Conservation (phyloP, 2,888 invertebrate genomes). For the Pyrocoelia pectoralis region DNA sequence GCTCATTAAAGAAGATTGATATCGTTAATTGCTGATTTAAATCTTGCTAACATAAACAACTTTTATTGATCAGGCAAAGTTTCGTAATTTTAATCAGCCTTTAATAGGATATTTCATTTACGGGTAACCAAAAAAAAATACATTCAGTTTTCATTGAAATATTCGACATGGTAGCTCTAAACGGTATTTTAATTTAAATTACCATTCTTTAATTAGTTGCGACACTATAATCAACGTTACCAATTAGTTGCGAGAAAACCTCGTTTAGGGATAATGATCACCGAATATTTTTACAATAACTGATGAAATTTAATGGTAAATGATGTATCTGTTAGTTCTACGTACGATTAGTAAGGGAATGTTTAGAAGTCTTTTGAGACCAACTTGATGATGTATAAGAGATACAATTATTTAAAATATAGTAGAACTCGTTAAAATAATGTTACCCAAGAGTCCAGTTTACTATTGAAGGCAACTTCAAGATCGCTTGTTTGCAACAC, state of each 20-base stretch:
- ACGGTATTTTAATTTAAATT: neutral
- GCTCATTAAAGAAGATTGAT: slow-evolving; percentile 1
- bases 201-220: neutral
- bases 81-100: neutral
- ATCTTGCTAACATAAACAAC: neutral
- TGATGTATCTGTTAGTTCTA: neutral
- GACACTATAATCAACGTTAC: neutral
- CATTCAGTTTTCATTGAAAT: neutral
- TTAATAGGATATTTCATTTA: neutral
- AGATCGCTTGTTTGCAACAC: slow-evolving; percentile 10
- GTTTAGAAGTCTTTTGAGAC: slow-evolving; percentile 6
- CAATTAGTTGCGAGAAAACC: neutral
- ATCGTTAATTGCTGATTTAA: neutral
- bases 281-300: neutral
- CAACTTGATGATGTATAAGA: slow-evolving; percentile 5
- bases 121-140: neutral
- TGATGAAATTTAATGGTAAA: neutral
- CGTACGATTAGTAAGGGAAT: neutral
- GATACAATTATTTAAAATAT: neutral
- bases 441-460: slow-evolving; percentile 4
- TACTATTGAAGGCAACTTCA: slow-evolving; percentile 4
- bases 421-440: slow-evolving; percentile 10
- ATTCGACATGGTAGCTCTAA: neutral
- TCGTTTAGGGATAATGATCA: neutral
- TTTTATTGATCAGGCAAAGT: neutral